Percentiles rank a stretch among this genome's conserved stretches.
Conservation (phyloP, 2,888 invertebrate species). For the Drosophila falleni region DNA sequence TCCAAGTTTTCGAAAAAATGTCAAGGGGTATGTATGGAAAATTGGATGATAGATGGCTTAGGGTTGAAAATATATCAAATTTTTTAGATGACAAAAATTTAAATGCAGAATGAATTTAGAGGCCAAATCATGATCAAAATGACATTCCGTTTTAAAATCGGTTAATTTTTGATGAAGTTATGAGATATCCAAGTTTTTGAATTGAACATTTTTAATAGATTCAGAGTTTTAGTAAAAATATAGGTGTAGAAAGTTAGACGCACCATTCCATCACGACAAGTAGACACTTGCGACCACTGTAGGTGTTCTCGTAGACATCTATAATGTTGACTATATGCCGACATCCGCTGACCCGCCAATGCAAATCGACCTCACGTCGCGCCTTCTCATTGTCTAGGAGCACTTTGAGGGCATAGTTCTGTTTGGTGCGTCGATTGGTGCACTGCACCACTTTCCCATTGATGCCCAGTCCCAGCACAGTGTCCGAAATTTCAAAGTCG, state of each 20-base stretch:
- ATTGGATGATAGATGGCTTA: too few species aligned
- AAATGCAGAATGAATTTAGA: too few species aligned
- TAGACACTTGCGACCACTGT: constrained; percentile 95
- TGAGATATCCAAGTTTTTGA: too few species aligned
- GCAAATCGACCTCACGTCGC: constrained; percentile 96
- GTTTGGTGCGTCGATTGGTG: constrained; percentile 90
- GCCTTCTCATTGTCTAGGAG: constrained; percentile 97
- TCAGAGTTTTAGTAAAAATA: neutral
- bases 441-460: constrained; percentile 99
- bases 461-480: constrained; percentile 97
- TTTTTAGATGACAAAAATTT: too few species aligned
- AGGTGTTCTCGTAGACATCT: constrained; percentile 99
- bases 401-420: constrained; percentile 96
- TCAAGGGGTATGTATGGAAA: too few species aligned
- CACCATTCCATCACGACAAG: constrained; percentile 99
- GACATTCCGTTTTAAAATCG: too few species aligned
- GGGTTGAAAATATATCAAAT: too few species aligned
- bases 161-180: too few species aligned
- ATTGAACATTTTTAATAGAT: neutral
- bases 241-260: constrained; percentile 53
- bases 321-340: constrained; percentile 95
- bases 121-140: too few species aligned
- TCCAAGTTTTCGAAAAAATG: too few species aligned
- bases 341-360: constrained; percentile 96
- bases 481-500: constrained; percentile 96